These are phyloP conservation scores for Setipinna tenuifilis DNA, from an alignment of 2,797 vertebrate species.

Conservation along the genomic window DNA sequence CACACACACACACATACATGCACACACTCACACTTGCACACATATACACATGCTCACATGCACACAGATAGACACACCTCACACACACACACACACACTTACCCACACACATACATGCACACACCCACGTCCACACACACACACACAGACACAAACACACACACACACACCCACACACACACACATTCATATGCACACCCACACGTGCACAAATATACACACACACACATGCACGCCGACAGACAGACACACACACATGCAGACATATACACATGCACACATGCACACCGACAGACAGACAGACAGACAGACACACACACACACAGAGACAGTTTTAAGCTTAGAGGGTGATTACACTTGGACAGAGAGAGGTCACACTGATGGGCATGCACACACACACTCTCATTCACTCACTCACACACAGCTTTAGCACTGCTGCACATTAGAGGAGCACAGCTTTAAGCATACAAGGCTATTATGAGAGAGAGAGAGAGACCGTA, in stretches of 20 bases:
- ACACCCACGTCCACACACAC: background rate
- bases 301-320: background rate
- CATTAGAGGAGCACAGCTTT: background rate
- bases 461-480: background rate
- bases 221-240: no score
- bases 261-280: no score
- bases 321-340: background rate
- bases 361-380: background rate
- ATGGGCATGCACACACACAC: background rate
- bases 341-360: background rate
- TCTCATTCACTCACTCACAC: background rate
- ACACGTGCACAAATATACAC: background rate
- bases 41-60: no score
- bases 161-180: background rate
- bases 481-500: no score
- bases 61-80: background rate
- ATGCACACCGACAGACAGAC: no score
- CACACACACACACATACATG: background rate
- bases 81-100: background rate
- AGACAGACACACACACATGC: no score
- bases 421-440: background rate
- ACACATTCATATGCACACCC: no score
- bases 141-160: background rate
- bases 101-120: no score
- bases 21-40: background rate